phyloP scores from a whole-genome alignment of 2,888 invertebrate genomes.

The Drepana falcataria region DNA sequence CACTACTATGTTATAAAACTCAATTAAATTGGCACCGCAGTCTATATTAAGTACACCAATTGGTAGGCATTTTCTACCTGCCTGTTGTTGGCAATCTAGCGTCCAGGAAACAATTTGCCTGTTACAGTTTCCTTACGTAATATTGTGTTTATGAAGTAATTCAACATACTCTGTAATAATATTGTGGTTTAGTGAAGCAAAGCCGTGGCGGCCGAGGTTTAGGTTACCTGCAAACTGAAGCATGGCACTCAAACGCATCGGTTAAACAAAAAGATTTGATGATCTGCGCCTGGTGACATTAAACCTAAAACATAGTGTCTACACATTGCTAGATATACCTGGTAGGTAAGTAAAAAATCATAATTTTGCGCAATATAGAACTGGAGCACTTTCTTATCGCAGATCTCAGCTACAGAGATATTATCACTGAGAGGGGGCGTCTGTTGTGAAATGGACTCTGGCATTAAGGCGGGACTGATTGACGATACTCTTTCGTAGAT shows the following conservation, averaged over 20 bases:
- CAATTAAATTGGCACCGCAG: conserved; percentile 32
- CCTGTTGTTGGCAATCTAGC: conserved; percentile 20
- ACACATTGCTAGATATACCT: too few species aligned
- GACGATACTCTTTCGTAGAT: conserved; percentile 34
- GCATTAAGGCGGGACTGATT: conserved; percentile 27
- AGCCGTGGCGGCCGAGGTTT: background rate
- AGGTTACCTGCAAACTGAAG: background rate
- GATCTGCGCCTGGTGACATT: too few species aligned
- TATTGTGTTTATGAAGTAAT: conserved; percentile 31
- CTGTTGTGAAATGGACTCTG: conserved; percentile 4
- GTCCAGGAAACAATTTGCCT: conserved; percentile 29
- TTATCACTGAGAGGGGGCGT: conserved; percentile 11
- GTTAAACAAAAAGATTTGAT: too few species aligned
- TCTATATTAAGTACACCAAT: conserved; percentile 27
- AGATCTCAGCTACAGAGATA: conserved; percentile 36
- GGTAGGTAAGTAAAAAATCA: too few species aligned
- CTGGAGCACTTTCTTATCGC: conserved; percentile 7
- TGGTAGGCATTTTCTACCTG: conserved; percentile 19
- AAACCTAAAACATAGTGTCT: too few species aligned
- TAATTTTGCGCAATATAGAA: conserved; percentile 10
- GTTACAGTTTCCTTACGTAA: conserved; percentile 29
- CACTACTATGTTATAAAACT: conserved; percentile 19
- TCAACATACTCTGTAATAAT: conserved; percentile 14
- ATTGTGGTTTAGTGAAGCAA: conserved; percentile 11
- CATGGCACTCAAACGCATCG: too few species aligned